Base-by-base conservation (phyloP, 2,888 invertebrate species). In the Thyatira batis region DNA sequence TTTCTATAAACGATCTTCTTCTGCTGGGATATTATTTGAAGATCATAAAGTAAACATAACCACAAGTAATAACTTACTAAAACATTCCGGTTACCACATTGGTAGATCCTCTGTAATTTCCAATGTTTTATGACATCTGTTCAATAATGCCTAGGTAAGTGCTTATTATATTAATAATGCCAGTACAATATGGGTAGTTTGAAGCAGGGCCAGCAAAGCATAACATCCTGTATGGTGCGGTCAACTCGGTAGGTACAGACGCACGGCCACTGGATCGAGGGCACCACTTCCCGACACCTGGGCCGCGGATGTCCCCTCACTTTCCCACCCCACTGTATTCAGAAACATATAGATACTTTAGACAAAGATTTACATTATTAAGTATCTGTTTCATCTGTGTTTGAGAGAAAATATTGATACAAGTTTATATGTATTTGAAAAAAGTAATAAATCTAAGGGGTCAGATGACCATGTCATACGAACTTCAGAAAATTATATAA, bases 251-350 rank as follows among this genome's bases (percentile, higher is more conserved):
- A 50, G 57, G 50, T 55, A 50, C 55, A 51, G 54, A 53, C 51
- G 50, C 56, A 55, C 51, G 57, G 52, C 49, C 58, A 50, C 57
- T 56, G 65, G 73, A 82, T 73, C 74, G 80, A 78, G 89, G 85
- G 76, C 88, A 72, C 75, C 72, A 83, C 81, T 87, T 89, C 87
- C 88, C 84, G 80, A 60, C 78, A 78, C 71, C 73, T 79, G 81
- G 60, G 59, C 67, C 65, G 59, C 79, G 83, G 82, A 83, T 77
- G 74, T 80, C 73, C 66, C 67, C 65, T 70, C 63, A 69, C 69
- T 76, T 74, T 75, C 70, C 67, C 55, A 55, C 13, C 45, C 43
- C 45, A 39, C 39, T 5, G 17, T 65, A 63, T 68, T 60, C 54
- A 52, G 61, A 61, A 73, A 67, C 58, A 61, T 58, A 62, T 56